Conservation (phyloP, 2,888 invertebrate species). For the Micoletzkya japonica region DNA sequence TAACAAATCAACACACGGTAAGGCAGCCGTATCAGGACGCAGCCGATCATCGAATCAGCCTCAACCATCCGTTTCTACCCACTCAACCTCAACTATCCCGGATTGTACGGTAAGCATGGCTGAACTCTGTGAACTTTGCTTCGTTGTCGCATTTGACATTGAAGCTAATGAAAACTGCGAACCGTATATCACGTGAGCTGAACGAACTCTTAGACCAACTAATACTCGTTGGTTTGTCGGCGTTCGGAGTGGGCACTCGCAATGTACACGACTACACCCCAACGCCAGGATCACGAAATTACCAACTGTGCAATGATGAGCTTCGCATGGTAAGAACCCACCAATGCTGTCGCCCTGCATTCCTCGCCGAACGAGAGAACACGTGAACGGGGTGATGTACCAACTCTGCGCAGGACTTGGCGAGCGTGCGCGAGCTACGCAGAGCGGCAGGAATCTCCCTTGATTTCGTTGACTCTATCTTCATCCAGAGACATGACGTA, state of each 20-base stretch:
- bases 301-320: conserved; percentile 13
- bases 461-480: conserved; percentile 17
- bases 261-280: conserved; percentile 25
- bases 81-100: conserved; percentile 19
- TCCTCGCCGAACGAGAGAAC: neutral
- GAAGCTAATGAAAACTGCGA: conserved; percentile 1
- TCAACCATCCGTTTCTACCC: conserved; percentile 26
- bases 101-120: conserved; percentile 15
- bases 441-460: conserved; percentile 5
- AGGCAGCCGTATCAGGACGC: conserved; percentile 12
- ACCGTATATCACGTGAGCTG: neutral
- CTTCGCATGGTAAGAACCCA: conserved; percentile 9
- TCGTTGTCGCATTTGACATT: neutral
- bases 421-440: conserved; percentile 17
- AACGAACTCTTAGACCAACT: conserved; percentile 14
- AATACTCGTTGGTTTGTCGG: conserved; percentile 11
- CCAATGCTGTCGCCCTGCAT: neutral
- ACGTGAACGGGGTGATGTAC: neutral
- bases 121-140: neutral
- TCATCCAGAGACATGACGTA: conserved; percentile 10
- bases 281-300: conserved; percentile 6
- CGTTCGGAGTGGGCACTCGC: conserved; percentile 6
- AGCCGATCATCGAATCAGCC: conserved; percentile 28
- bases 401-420: conserved; percentile 12
- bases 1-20: neutral